Conservation (phyloP, 2,888 invertebrate genomes). For the Cabera pusaria region DNA sequence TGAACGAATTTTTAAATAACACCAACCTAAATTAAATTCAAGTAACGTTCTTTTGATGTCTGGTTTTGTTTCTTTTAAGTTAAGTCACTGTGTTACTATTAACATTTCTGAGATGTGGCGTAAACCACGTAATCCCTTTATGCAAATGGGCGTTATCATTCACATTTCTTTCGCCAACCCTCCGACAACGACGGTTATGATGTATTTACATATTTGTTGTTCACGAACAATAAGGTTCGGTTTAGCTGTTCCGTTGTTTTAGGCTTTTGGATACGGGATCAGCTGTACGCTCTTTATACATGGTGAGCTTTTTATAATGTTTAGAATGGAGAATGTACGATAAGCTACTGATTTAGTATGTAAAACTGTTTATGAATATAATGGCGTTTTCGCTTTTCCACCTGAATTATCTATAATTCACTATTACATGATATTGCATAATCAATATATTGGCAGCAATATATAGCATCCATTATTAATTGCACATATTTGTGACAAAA, state of each 20-base stretch:
- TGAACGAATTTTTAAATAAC: too few species aligned
- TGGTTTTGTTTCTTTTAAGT: too few species aligned
- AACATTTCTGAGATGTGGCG: constrained; percentile 32
- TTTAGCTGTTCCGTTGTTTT: constrained; percentile 25
- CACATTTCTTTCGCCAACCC: constrained; percentile 31
- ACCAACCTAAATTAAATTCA: too few species aligned
- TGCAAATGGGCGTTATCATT: constrained; percentile 44
- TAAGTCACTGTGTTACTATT: constrained; percentile 3
- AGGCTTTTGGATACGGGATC: constrained; percentile 5
- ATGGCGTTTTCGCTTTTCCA: too few species aligned
- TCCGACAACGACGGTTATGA: constrained; percentile 20
- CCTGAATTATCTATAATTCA: too few species aligned
- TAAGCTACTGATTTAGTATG: too few species aligned
- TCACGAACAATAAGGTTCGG: constrained; percentile 25
- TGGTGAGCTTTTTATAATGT: constrained; percentile 8
- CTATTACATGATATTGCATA: too few species aligned
- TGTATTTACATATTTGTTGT: constrained; percentile 27
- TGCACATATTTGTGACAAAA: too few species aligned
- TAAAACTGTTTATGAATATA: too few species aligned
- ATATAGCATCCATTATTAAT: too few species aligned
- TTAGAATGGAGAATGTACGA: not conserved
- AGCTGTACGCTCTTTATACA: constrained; percentile 9
- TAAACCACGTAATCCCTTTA: constrained; percentile 50
- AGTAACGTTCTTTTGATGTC: too few species aligned
- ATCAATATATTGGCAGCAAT: too few species aligned